A percentile compares a stretch with the other conserved stretches of the same genome.
These are phyloP conservation scores for Hirudo medicinalis DNA, from an alignment of 1,140 invertebrate species.

Conservation along the genomic window DNA sequence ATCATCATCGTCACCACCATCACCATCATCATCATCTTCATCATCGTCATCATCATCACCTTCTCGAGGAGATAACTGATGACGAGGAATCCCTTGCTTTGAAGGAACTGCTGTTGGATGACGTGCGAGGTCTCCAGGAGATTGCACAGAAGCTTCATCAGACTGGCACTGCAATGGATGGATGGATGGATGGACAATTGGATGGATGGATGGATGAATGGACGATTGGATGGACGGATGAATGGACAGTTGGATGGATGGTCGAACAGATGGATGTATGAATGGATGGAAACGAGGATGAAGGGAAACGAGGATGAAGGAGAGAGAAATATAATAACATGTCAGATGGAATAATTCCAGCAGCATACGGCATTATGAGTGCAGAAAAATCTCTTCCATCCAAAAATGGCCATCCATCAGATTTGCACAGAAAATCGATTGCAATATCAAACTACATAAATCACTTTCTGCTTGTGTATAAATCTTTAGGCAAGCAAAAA, in stretches of 20 bases:
- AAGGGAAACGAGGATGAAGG: not conserved
- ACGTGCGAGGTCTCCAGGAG: constrained; percentile 88
- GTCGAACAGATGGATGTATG: not conserved
- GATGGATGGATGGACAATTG: not conserved
- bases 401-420: no score
- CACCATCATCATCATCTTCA: not conserved
- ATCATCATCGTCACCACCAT: not conserved
- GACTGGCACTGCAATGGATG: constrained; percentile 64
- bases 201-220: no score
- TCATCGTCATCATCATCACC: constrained; percentile 28
- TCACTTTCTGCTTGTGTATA: no score
- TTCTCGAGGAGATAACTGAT: constrained; percentile 92
- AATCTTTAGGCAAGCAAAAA: no score
- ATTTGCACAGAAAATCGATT: no score
- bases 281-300: no score
- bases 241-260: not conserved
- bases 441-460: no score
- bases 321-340: not conserved
- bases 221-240: no score
- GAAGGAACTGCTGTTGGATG: constrained; percentile 97
- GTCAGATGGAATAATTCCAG: no score
- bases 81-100: constrained; percentile 90
- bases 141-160: constrained; percentile 91
- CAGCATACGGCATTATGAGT: no score
- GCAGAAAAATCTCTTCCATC: no score